Conservation (phyloP, 2,888 invertebrate genomes). For the Alloscopus bannaensis region DNA sequence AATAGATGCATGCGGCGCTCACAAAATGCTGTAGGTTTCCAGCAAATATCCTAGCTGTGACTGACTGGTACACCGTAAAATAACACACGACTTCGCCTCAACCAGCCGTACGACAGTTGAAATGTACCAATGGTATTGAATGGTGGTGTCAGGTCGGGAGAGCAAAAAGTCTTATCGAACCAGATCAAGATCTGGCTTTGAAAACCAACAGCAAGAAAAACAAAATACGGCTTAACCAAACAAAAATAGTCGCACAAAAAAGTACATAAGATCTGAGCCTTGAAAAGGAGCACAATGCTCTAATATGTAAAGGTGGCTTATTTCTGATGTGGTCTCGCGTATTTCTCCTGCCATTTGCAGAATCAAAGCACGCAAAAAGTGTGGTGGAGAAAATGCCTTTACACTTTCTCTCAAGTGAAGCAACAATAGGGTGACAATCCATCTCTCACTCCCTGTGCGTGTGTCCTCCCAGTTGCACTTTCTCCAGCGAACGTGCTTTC, state of each 20-base stretch:
- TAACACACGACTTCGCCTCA: no score
- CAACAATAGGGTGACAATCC: constrained; percentile 39
- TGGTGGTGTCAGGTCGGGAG: constrained; percentile 31
- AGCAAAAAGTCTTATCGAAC: no score
- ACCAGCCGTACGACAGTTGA: constrained; percentile 7
- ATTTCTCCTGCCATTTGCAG: constrained; percentile 45
- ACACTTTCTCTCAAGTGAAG: constrained; percentile 17
- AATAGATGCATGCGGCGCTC: no score
- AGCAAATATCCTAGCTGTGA: no score
- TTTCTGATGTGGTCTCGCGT: no score
- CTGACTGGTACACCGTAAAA: constrained; percentile 16
- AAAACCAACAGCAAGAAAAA: constrained; percentile 20
- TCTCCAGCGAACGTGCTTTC: background rate
- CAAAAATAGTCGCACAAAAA: background rate
- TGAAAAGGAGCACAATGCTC: no score
- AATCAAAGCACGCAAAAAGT: constrained; percentile 6
- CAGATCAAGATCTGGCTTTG: no score
- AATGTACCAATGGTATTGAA: constrained; percentile 25
- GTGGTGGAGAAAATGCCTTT: constrained; percentile 1
- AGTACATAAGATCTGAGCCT: constrained; percentile 21
- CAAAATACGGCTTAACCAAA: constrained; percentile 14
- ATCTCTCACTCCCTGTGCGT: background rate
- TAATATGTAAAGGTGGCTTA: no score
- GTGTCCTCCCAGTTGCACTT: background rate
- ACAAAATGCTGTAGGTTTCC: no score